Evolutionary conservation across 2,113 vertebrate genomes (phyloP).

Genomic region (Dicrurus megarhynchus): DNA sequence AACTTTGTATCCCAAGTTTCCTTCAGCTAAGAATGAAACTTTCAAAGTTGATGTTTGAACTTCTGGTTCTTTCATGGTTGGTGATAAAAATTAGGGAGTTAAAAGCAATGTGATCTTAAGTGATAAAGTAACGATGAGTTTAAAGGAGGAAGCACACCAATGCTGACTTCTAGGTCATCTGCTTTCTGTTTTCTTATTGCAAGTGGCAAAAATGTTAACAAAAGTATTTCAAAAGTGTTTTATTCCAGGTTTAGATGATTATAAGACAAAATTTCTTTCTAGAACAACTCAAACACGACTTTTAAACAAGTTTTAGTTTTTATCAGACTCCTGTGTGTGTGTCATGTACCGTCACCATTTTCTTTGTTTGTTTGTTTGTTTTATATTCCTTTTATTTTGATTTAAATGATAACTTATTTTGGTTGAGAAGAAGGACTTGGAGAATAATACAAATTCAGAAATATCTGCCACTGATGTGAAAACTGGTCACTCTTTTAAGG

Average conservation of each 20-base stretch:
- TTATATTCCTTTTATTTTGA: neutral
- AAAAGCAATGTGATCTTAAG: neutral
- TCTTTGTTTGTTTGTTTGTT: no score
- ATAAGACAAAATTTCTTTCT: neutral
- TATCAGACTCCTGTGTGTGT: accelerated
- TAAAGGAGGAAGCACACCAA: neutral
- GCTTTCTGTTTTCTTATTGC: neutral
- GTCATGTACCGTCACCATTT: accelerated
- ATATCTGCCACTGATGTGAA: neutral
- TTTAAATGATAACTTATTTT: neutral
- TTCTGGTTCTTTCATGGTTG: neutral
- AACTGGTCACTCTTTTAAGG: neutral
- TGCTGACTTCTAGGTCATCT: neutral
- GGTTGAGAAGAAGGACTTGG: neutral
- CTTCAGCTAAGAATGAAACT: neutral
- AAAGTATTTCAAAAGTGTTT: neutral
- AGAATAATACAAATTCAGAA: neutral
- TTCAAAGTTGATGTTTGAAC: neutral
- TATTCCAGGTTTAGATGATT: neutral
- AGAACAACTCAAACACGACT: neutral
- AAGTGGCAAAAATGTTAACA: neutral
- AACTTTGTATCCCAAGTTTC: neutral
- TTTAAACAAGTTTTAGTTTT: neutral
- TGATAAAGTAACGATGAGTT: neutral
- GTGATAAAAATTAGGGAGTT: neutral